Percentiles rank a stretch among this genome's conserved stretches.
These are phyloP conservation scores for Tetramorium bicarinatum DNA, from an alignment of 2,888 invertebrate genomes.

Conservation along the genomic window DNA sequence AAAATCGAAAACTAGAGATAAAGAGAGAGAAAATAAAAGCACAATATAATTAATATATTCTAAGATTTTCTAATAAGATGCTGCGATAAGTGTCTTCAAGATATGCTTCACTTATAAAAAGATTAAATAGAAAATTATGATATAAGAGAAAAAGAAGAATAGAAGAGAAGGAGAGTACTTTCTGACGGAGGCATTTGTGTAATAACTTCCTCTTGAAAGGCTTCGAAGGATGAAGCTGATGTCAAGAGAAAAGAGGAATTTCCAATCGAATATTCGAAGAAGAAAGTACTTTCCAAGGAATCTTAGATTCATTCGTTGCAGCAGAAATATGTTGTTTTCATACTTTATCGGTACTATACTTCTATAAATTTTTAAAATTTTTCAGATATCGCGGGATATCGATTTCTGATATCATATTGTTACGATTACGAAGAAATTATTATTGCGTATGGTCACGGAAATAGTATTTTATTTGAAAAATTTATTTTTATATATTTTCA, in stretches of 20 bases:
- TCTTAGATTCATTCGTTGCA: conserved; percentile 19
- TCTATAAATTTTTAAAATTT: conserved; percentile 10
- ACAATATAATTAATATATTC: not conserved
- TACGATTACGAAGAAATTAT: not conserved
- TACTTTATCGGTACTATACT: conserved; percentile 12
- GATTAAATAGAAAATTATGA: conserved; percentile 45
- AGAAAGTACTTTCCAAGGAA: not conserved
- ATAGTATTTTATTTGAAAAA: not conserved
- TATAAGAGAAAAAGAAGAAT: conserved; percentile 5
- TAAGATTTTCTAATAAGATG: not conserved
- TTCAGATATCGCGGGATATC: not conserved
- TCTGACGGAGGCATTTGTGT: conserved; percentile 40
- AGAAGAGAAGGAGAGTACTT: not conserved
- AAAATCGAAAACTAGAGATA: not conserved
- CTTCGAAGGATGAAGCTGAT: conserved; percentile 32
- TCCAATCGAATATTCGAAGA: conserved; percentile 42
- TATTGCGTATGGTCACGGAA: conserved; percentile 3
- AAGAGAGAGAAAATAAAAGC: not conserved
- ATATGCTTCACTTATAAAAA: not conserved
- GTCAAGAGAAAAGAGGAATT: conserved; percentile 42
- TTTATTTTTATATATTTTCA: not conserved
- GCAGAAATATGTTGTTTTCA: conserved; percentile 40
- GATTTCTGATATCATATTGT: not conserved
- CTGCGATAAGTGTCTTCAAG: not conserved
- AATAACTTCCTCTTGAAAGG: conserved; percentile 39